Evolutionary conservation across 1,140 invertebrate genomes (phyloP), one percentile per base, ranked within the genome.

Genomic region (Paraescarpia echinospica): DNA sequence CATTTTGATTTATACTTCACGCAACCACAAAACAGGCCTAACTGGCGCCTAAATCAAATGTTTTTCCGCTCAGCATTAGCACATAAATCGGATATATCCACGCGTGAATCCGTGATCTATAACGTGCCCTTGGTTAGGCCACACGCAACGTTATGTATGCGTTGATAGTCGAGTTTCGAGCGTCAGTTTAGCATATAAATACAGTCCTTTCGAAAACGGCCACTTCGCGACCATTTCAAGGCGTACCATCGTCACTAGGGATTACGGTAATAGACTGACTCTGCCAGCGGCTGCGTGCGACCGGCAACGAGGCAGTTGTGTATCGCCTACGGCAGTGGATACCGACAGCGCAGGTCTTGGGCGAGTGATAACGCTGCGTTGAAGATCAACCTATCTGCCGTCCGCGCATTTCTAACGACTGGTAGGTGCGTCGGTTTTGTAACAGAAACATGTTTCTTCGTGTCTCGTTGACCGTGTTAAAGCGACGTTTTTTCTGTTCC

Each of bases 121-220:
- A 27, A 18, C 59, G 22, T 27, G 59, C 59, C 22, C 59, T 77
- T 31, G 22, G 8, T 14, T 18, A 27, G 27, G 59, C 59, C 59
- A 77, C 59, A 77, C 59, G 59, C 59, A 77, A 31, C 59, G 59
- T 22, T 77, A 27, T 22, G 59, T 31, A 77, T 31, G 27, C 27
- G 59, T 77, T 31, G 59, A 77, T 31, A 31, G 59, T 31, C 18
- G 27, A 77, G 59, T 31, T 27, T 77, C 59, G 59, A 18, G 27
- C 59, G 59, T 77, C 59, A 77, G 59, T 77, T 77, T 77, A 77
- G 59, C 59, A 77, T 77, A 77, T 77, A 77, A 77, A 77, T 77
- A 77, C 59, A 77, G 27, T 77, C 27, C 59, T 27, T 77, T 77
- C 59, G 59, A 77, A 77, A 27, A 77, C 59, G 59, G 27, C 59